phyloP scores from a whole-genome alignment of 2,888 invertebrate species.

The Heteromurus nitidus region DNA sequence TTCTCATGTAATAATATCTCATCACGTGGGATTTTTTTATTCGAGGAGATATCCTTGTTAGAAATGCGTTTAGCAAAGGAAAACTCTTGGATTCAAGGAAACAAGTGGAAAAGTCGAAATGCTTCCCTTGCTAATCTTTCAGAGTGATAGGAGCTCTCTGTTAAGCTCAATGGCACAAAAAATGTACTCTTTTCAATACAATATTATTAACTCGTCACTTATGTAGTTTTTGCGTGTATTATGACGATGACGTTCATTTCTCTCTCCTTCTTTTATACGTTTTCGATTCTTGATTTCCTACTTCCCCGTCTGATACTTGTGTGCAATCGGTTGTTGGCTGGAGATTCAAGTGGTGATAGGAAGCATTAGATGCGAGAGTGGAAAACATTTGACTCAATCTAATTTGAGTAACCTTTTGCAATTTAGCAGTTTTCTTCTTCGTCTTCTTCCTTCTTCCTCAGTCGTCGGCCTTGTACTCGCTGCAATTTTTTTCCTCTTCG shows the following conservation, averaged over 20 bases:
- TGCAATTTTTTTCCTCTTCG: background rate
- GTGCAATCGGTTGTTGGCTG: too few relatives aligned
- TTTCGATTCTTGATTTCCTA: background rate
- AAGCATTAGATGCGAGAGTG: too few relatives aligned
- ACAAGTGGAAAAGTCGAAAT: too few relatives aligned
- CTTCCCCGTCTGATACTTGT: background rate
- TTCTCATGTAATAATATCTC: too few relatives aligned
- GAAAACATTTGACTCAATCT: background rate
- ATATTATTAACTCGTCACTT: background rate
- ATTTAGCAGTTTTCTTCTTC: conserved; percentile 5
- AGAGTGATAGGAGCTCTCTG: too few relatives aligned
- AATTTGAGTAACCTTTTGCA: conserved; percentile 1
- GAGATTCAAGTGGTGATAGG: too few relatives aligned
- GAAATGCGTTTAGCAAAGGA: background rate
- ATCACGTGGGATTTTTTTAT: too few relatives aligned
- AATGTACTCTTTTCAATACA: background rate
- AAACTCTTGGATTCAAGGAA: too few relatives aligned
- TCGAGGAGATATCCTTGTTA: background rate
- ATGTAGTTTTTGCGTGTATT: background rate
- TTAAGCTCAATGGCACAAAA: too few relatives aligned
- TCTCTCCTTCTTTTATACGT: background rate
- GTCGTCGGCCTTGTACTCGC: background rate
- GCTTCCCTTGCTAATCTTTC: too few relatives aligned
- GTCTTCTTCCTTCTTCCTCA: too few relatives aligned
- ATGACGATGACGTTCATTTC: background rate